Base-by-base conservation (phyloP, 2,113 vertebrate species). In the Pseudorasbora parva region DNA sequence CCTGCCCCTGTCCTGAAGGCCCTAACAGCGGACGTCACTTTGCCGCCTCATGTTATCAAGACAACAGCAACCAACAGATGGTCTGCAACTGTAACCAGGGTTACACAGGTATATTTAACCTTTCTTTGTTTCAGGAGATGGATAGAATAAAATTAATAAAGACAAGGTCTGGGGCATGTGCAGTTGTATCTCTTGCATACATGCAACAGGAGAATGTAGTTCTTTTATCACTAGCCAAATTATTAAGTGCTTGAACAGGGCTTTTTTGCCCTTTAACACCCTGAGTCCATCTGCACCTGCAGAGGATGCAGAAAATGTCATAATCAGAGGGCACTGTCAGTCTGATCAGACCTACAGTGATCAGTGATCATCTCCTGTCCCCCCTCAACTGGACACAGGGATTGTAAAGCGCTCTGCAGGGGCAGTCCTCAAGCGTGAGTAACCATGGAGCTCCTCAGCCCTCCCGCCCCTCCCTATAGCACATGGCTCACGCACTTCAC, bases 1-100 rank as follows among this genome's bases (percentile, higher is more conserved):
- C 98, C 0, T 99, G 98, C 60, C 97, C 96, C 4, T 99, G 98
- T 82, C 98, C 98, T 0, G 97, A 98, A 0, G 96, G 95, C 4
- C 98, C 97, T 0, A 87, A 92, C 85, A 97, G 95, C 23, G 93
- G 93, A 41, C 95, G 93, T 3, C 93, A 98, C 85, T 99, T 98
- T 1, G 98, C 98, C 0, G 91, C 93, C 12, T 96, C 98, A 54
- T 99, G 98, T 93, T 96, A 97, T 86, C 95, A 96, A 90, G 98
- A 99, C 90, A 93, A 92, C 78, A 95, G 82, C n/a, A 96, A 94
- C 64, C 91, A 91, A 78, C 96, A 97, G 83, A 93, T 99, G 0
- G 21, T 97, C 88, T 99, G 98, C 91, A 97, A 94, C 91, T 99
- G 98, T 91, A 95, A 93, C 88, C 92, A 95, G 2, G 98, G 98